A percentile compares a stretch with the other conserved stretches of the same genome.
Conservation (phyloP, 2,797 vertebrate genomes). For the Labeo calbasu region DNA sequence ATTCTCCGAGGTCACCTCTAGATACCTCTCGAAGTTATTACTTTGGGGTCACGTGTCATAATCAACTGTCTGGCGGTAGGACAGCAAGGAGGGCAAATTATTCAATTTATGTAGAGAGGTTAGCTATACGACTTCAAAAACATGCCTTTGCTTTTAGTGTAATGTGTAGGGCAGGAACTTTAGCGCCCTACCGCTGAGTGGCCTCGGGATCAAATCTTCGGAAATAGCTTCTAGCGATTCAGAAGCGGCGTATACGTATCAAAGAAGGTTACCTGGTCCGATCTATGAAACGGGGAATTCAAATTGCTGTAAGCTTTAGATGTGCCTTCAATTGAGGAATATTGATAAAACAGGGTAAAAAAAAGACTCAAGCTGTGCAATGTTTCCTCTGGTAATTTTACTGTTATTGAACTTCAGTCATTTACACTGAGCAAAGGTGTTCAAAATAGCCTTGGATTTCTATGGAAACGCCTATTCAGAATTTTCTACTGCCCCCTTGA, state of each 20-base stretch:
- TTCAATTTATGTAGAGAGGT: conserved; percentile 73
- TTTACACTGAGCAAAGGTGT: background rate
- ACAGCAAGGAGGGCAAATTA: conserved; percentile 72
- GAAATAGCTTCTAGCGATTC: conserved; percentile 43
- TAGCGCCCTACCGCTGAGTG: conserved; percentile 48
- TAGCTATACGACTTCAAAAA: conserved; percentile 72
- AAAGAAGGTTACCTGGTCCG: background rate
- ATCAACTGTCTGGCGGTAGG: conserved; percentile 71
- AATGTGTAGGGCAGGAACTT: conserved; percentile 72
- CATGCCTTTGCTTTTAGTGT: conserved; percentile 82
- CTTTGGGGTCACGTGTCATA: conserved; percentile 67
- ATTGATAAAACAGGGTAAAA: conserved; percentile 22
- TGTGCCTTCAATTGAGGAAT: background rate
- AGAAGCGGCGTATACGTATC: background rate
- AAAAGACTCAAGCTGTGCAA: conserved; percentile 21
- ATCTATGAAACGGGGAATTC: background rate
- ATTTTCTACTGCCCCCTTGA: background rate
- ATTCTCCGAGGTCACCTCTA: conserved; percentile 79
- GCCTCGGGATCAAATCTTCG: conserved; percentile 62
- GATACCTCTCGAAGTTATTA: conserved; percentile 73
- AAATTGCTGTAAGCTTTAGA: background rate
- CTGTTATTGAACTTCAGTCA: background rate
- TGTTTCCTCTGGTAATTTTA: conserved; percentile 19
- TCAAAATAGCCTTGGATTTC: conserved; percentile 23
- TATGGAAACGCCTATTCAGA: conserved; percentile 13